These are phyloP conservation scores for Oostethus manadensis DNA, from an alignment of 2,113 vertebrate species.

Conservation along the genomic window DNA sequence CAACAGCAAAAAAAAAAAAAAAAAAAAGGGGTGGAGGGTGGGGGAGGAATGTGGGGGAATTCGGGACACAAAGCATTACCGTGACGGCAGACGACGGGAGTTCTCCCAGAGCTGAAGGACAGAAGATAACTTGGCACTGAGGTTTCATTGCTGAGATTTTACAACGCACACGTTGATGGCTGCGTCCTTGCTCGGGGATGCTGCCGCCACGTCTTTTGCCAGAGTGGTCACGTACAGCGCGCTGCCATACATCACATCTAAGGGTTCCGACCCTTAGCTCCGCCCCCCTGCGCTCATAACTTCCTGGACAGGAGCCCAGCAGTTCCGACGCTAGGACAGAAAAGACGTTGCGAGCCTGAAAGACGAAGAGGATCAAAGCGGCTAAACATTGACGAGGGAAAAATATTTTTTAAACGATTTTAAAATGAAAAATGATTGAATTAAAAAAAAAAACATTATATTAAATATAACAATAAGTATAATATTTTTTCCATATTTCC, in stretches of 20 bases:
- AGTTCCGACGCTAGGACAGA: no score
- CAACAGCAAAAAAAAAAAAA: slow-evolving; percentile 48
- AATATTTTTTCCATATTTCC: no score
- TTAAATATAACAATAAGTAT: no score
- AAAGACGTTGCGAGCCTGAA: no score
- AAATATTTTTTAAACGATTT: no score
- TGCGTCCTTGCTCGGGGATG: slow-evolving; percentile 52
- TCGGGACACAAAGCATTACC: slow-evolving; percentile 29
- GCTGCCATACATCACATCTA: slow-evolving; percentile 47
- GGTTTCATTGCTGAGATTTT: slow-evolving; percentile 34
- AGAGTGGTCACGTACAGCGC: slow-evolving; percentile 51
- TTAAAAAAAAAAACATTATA: no score
- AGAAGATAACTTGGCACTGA: slow-evolving; percentile 38
- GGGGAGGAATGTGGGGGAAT: slow-evolving; percentile 3
- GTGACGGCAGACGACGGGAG: slow-evolving; percentile 21
- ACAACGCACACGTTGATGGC: slow-evolving; percentile 10
- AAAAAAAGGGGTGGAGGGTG: slow-evolving; percentile 2
- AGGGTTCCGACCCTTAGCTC: not conserved
- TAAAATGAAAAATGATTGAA: no score
- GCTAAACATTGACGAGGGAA: no score
- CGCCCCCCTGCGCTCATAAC: slow-evolving; percentile 17
- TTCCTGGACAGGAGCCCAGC: slow-evolving; percentile 10
- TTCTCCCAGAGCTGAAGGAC: slow-evolving; percentile 21
- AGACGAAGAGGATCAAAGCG: no score
- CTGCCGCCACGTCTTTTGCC: slow-evolving; percentile 32